phyloP scores from a whole-genome alignment of 2,113 vertebrate species.

The Crotalus viridis region DNA sequence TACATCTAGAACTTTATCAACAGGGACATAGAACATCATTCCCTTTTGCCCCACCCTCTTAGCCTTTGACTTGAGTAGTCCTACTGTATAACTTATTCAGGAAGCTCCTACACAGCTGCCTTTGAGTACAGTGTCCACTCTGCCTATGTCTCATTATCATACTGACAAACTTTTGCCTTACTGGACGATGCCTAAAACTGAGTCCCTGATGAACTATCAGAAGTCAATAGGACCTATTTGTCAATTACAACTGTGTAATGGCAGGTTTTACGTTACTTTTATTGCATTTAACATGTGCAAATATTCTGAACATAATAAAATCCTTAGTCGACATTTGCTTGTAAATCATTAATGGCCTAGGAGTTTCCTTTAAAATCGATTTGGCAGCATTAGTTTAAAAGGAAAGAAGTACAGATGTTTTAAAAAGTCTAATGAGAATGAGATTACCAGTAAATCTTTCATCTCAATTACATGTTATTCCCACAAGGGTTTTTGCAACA shows the following conservation, averaged over 20 bases:
- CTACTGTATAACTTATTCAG: not conserved
- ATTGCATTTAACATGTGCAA: constrained; percentile 61
- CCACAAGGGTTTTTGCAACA: constrained; percentile 55
- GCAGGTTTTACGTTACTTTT: constrained; percentile 56
- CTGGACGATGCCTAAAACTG: not conserved
- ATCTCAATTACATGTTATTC: constrained; percentile 66
- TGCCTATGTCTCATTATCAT: not conserved
- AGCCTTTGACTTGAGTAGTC: not conserved
- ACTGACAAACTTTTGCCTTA: not conserved
- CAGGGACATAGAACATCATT: not conserved
- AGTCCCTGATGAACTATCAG: constrained; percentile 1
- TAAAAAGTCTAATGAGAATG: constrained; percentile 53
- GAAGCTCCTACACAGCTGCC: not conserved
- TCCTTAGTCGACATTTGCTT: constrained; percentile 65
- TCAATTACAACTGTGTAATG: constrained; percentile 56
- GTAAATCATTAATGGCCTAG: constrained; percentile 64
- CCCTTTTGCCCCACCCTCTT: not conserved
- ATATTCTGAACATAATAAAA: constrained; percentile 70
- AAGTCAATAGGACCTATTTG: constrained; percentile 18
- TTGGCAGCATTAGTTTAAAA: constrained; percentile 45
- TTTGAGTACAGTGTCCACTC: not conserved
- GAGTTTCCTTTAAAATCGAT: constrained; percentile 60
- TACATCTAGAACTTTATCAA: not conserved
- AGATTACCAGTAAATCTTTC: constrained; percentile 59
- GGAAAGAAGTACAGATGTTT: constrained; percentile 41